These are phyloP conservation scores for Sphaeridia pumilis DNA, from an alignment of 2,888 invertebrate species.

Conservation along the genomic window DNA sequence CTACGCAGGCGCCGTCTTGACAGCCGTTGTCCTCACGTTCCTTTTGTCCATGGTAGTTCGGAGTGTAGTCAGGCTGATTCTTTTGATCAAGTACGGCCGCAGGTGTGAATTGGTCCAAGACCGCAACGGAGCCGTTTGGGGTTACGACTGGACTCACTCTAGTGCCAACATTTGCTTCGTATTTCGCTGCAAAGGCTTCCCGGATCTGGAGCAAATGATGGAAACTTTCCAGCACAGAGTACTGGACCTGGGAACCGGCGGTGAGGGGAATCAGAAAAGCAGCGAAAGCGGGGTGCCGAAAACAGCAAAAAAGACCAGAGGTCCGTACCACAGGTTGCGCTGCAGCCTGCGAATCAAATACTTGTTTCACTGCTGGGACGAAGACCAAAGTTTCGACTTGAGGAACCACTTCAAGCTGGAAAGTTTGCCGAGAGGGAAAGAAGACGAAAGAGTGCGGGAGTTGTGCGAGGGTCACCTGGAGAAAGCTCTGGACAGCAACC, in stretches of 20 bases:
- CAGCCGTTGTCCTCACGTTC: background rate
- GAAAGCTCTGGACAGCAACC: constrained; percentile 17
- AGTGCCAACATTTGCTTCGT: constrained; percentile 28
- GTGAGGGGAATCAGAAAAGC: constrained; percentile 8
- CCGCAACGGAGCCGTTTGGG: constrained; percentile 18
- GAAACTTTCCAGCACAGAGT: constrained; percentile 28
- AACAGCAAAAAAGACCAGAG: background rate
- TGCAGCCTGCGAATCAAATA: constrained; percentile 26
- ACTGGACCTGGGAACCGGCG: constrained; percentile 13
- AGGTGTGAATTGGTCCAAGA: background rate
- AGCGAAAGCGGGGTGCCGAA: constrained; percentile 3
- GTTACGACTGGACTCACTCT: constrained; percentile 19
- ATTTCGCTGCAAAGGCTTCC: constrained; percentile 20
- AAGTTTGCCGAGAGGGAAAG: constrained; percentile 15
- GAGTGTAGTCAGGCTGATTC: background rate
- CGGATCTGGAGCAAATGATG: constrained; percentile 20
- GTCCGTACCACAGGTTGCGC: constrained; percentile 24
- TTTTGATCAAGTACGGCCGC: background rate
- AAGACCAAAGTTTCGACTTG: constrained; percentile 20
- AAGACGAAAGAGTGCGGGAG: constrained; percentile 20
- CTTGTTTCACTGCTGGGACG: constrained; percentile 25
- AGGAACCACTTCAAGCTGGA: constrained; percentile 27
- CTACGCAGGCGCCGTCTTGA: background rate
- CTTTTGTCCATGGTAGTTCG: background rate
- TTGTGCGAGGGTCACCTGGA: constrained; percentile 24